These are phyloP conservation scores for Drosophila emarginata DNA, from an alignment of 2,888 invertebrate species.

Conservation along the genomic window DNA sequence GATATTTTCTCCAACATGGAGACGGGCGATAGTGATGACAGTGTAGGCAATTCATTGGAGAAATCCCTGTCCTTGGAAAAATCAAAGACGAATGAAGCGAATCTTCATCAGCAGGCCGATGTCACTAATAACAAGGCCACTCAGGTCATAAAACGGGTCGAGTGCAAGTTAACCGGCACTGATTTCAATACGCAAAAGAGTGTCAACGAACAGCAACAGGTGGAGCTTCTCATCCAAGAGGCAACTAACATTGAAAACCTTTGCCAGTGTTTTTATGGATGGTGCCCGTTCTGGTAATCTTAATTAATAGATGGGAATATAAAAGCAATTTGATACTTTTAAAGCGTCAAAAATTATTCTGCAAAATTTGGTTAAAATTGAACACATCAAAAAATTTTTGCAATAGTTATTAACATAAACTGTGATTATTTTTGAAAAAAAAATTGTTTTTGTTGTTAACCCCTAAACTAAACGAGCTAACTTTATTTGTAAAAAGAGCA, in stretches of 20 bases:
- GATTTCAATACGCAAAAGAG: slow-evolving; percentile 90
- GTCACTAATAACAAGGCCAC: slow-evolving; percentile 96
- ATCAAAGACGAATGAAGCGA: slow-evolving; percentile 69
- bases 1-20: slow-evolving; percentile 47
- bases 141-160: slow-evolving; percentile 94
- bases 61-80: slow-evolving; percentile 79
- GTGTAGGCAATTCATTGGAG: slow-evolving; percentile 80
- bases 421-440: too few relatives aligned
- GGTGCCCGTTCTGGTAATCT: slow-evolving; percentile 92
- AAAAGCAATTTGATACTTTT: too few relatives aligned
- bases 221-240: slow-evolving; percentile 96
- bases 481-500: too few relatives aligned
- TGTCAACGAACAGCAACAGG: slow-evolving; percentile 89
- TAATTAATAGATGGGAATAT: too few relatives aligned
- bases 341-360: too few relatives aligned
- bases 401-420: too few relatives aligned
- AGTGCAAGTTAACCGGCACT: slow-evolving; percentile 96
- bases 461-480: too few relatives aligned
- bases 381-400: too few relatives aligned
- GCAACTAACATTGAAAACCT: slow-evolving; percentile 99
- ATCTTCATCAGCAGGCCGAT: slow-evolving; percentile 83
- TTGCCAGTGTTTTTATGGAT: slow-evolving; percentile 99
- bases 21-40: slow-evolving; percentile 77
- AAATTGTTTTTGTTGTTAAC: too few relatives aligned
- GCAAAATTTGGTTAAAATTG: too few relatives aligned